These are phyloP conservation scores for Caenorhabditis elegans DNA, from an alignment of 1,140 invertebrate genomes.

Conservation along the genomic window DNA sequence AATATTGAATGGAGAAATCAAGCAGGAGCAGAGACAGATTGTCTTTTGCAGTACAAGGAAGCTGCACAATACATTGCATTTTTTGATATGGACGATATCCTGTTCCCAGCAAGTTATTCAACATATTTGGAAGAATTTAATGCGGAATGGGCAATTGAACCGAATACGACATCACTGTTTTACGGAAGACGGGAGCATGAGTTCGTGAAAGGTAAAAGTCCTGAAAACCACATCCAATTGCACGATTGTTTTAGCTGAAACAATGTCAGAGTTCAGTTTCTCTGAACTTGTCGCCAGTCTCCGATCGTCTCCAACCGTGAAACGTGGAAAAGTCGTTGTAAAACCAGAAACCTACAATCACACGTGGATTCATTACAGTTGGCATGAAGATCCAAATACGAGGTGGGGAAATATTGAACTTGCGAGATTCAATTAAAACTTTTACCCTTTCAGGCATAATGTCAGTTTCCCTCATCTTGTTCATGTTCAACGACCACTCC, in stretches of 20 bases:
- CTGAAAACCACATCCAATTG: background rate
- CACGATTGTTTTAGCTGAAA: background rate
- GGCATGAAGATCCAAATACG: background rate
- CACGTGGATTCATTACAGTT: slow-evolving; percentile 23
- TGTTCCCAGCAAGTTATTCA: background rate
- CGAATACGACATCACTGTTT: background rate
- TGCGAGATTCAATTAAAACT: background rate
- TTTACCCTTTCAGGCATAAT: background rate
- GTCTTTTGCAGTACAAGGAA: slow-evolving; percentile 39
- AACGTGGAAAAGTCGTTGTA: slow-evolving; percentile 1
- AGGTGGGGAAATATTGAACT: background rate
- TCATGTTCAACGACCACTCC: background rate
- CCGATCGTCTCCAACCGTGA: slow-evolving; percentile 5
- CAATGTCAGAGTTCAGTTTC: background rate
- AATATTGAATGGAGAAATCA: slow-evolving; percentile 40
- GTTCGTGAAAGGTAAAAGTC: background rate
- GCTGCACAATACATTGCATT: slow-evolving; percentile 21
- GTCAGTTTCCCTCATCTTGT: background rate
- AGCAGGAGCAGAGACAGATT: slow-evolving; percentile 36
- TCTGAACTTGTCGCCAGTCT: background rate
- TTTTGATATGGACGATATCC: slow-evolving; percentile 12
- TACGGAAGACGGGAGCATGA: slow-evolving; percentile 17
- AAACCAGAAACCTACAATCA: background rate
- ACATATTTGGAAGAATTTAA: background rate
- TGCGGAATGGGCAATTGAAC: background rate